Evolutionary conservation across 2,797 vertebrate genomes (phyloP).

Genomic region (Galago senegalensis): DNA sequence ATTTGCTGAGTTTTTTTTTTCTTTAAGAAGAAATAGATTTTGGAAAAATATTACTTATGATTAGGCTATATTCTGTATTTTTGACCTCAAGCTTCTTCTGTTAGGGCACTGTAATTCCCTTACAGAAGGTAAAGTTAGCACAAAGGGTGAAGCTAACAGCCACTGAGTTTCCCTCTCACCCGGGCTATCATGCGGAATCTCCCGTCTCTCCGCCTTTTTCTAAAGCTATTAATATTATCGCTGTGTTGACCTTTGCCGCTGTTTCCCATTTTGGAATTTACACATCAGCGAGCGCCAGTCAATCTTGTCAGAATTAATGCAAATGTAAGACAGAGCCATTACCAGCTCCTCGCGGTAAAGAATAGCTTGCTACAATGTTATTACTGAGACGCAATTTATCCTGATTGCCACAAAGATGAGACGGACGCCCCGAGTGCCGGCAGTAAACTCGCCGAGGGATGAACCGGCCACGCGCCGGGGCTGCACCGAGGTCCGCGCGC

Average conservation of each 20-base stretch:
- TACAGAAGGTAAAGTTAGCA: not conserved
- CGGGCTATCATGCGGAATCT: slow-evolving; percentile 19
- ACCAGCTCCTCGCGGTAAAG: slow-evolving; percentile 76
- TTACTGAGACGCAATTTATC: slow-evolving; percentile 81
- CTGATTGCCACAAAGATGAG: slow-evolving; percentile 77
- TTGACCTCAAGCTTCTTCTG: slow-evolving; percentile 25
- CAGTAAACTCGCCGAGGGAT: slow-evolving; percentile 39
- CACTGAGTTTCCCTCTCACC: slow-evolving; percentile 49
- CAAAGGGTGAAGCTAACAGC: not conserved
- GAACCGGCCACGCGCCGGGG: not conserved
- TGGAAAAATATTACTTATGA: slow-evolving; percentile 48
- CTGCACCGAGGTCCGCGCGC: too few species aligned
- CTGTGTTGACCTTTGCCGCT: slow-evolving; percentile 81
- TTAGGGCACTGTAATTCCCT: not conserved
- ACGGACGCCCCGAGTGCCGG: slow-evolving; percentile 60
- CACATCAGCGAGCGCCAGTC: slow-evolving; percentile 82
- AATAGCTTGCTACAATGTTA: slow-evolving; percentile 77
- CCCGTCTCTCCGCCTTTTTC: slow-evolving; percentile 35
- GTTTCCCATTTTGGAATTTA: slow-evolving; percentile 84
- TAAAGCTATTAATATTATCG: slow-evolving; percentile 73
- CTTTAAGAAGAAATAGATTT: slow-evolving; percentile 55
- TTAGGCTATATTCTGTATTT: not conserved
- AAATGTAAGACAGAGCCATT: slow-evolving; percentile 84
- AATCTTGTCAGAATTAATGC: slow-evolving; percentile 87
- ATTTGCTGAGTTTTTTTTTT: not conserved